Conservation (phyloP, 2,113 vertebrate genomes). For the human (Homo sapiens) region GRCh38 chr3:21832001-21832500, state of each 20-base stretch:
- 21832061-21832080: neutral
- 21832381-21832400: slow-evolving; percentile 5
- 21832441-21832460: neutral
- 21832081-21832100: neutral
- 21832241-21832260: slow-evolving; percentile 34
- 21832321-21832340: neutral
- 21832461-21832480: neutral
- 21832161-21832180: neutral
- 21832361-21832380: neutral
- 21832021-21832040: neutral
- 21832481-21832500: neutral
- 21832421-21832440: neutral
- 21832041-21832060: neutral
- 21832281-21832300: neutral
- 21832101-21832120: neutral
- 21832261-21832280: neutral
- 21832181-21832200: neutral
- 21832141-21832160: slow-evolving; percentile 44
- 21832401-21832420: neutral
- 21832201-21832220: neutral
- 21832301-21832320: neutral
- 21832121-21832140: neutral
- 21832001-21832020: neutral
- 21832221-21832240: slow-evolving; percentile 21
- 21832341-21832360: neutral